These are phyloP conservation scores for Leptinotarsa tumamoca DNA, from an alignment of 2,888 invertebrate genomes.

Conservation along the genomic window DNA sequence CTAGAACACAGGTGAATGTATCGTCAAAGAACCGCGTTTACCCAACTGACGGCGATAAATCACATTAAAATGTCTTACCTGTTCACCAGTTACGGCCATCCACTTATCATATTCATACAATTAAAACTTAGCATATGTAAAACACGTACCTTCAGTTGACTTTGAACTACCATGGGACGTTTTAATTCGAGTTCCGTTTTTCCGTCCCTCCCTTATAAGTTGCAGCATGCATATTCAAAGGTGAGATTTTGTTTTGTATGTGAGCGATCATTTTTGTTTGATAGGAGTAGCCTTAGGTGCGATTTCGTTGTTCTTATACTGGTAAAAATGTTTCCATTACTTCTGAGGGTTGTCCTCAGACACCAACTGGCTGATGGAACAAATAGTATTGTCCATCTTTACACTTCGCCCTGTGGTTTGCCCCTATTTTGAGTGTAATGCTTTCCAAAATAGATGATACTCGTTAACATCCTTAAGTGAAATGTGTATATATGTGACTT, in stretches of 20 bases:
- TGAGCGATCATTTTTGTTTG: too few species aligned
- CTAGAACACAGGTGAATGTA: conserved; percentile 51
- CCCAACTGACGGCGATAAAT: conserved; percentile 50
- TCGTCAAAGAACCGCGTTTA: conserved; percentile 51
- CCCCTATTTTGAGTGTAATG: too few species aligned
- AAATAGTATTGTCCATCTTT: too few species aligned
- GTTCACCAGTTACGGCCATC: conserved; percentile 43
- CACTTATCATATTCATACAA: conserved; percentile 56
- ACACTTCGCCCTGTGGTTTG: too few species aligned
- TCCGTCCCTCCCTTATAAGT: not conserved
- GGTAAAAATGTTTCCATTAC: too few species aligned
- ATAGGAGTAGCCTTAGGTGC: too few species aligned
- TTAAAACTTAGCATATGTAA: conserved; percentile 57
- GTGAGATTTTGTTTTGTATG: not conserved
- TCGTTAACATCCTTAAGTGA: too few species aligned
- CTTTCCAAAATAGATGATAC: too few species aligned
- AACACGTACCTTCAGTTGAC: conserved; percentile 34
- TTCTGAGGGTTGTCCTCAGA: too few species aligned
- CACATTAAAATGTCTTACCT: conserved; percentile 52
- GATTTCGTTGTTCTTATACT: too few species aligned
- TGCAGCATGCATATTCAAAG: not conserved
- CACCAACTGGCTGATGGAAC: too few species aligned
- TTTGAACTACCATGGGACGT: conserved; percentile 12
- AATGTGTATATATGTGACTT: too few species aligned
- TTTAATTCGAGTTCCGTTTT: conserved; percentile 14